Conservation (phyloP, 2,113 vertebrate genomes). For the Psophia crepitans region DNA sequence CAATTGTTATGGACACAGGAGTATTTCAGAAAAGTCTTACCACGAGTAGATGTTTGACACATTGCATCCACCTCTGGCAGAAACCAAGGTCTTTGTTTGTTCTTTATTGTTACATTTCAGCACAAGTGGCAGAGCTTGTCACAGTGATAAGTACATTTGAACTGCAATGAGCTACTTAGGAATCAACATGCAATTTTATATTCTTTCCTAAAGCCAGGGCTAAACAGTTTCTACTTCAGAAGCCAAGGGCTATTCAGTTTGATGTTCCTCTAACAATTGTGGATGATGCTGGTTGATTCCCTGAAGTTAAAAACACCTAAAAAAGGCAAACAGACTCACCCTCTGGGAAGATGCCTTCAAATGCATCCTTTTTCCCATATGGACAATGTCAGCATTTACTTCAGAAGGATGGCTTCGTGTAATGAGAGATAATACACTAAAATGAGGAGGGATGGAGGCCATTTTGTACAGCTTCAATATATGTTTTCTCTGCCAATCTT, state of each 20-base stretch:
- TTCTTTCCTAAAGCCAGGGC: neutral
- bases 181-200: neutral
- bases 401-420: neutral
- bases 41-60: neutral
- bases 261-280: neutral
- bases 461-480: neutral
- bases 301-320: neutral
- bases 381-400: neutral
- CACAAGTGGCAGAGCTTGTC: neutral
- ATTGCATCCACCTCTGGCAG: neutral
- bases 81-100: neutral
- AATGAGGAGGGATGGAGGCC: neutral
- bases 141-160: slow-evolving; percentile 32
- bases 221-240: slow-evolving; percentile 8
- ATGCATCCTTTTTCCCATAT: neutral
- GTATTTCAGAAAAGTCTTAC: neutral
- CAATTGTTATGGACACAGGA: neutral
- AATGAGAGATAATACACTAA: neutral
- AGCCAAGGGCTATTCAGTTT: slow-evolving; percentile 8
- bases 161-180: slow-evolving; percentile 8
- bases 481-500: neutral
- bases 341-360: neutral
- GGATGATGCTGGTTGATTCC: neutral
- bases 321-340: neutral
- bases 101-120: neutral